Evolutionary conservation across 2,113 vertebrate species (phyloP).

Genomic region (Scopus umbretta): DNA sequence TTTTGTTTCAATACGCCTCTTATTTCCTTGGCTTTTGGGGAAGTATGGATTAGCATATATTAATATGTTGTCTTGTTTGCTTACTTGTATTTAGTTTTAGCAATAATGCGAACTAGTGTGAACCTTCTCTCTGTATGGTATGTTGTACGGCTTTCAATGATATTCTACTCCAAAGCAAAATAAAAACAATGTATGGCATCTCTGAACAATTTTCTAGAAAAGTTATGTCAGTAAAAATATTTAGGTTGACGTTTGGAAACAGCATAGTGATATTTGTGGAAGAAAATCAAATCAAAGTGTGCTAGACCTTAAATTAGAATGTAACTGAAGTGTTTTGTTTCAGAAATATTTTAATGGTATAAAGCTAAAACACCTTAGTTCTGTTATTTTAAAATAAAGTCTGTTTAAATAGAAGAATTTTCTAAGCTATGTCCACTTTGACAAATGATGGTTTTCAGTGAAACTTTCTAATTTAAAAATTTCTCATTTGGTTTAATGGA

Average conservation of each 20-base stretch:
- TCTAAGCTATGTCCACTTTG: not conserved
- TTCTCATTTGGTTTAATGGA: not conserved
- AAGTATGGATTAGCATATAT: not conserved
- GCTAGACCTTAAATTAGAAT: not conserved
- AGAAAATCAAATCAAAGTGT: not conserved
- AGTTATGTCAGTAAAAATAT: not conserved
- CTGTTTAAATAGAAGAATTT: not conserved
- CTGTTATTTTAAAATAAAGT: not conserved
- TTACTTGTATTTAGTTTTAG: not conserved
- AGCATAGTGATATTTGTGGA: not conserved
- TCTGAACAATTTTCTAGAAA: not conserved
- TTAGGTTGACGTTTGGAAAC: not conserved
- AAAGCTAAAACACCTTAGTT: not conserved
- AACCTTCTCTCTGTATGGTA: not conserved
- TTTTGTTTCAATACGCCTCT: not conserved
- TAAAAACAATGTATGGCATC: not conserved
- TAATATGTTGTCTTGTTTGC: not conserved
- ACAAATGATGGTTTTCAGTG: not conserved
- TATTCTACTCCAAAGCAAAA: not conserved
- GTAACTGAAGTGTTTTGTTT: not conserved
- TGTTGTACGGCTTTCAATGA: not conserved
- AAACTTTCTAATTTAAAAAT: not conserved
- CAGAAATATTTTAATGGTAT: not conserved
- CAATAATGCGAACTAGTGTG: not conserved
- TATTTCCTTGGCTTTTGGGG: not conserved